These are phyloP conservation scores for Rhodeus uyekii DNA, from an alignment of 2,797 vertebrate genomes.

Conservation along the genomic window DNA sequence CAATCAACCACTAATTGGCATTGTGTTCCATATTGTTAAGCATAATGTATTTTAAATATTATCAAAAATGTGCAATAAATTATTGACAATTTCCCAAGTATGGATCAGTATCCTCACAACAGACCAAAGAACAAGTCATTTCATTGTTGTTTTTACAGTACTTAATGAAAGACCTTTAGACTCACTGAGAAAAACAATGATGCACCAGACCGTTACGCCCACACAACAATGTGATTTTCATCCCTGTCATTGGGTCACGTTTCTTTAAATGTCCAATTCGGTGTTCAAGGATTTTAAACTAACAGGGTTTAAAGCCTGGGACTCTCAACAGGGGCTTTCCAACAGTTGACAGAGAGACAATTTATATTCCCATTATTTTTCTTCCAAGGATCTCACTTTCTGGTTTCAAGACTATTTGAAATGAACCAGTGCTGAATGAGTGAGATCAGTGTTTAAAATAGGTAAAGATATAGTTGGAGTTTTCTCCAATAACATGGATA, in stretches of 20 bases:
- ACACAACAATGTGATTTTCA: constrained; percentile 16
- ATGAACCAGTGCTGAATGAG: constrained; percentile 16
- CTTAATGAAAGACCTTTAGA: background rate
- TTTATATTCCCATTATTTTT: constrained; percentile 43
- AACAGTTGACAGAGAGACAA: constrained; percentile 16
- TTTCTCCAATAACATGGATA: constrained; percentile 35
- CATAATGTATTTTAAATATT: background rate
- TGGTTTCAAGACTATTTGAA: constrained; percentile 6
- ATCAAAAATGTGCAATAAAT: background rate
- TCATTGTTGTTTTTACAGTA: background rate
- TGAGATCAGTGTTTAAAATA: constrained; percentile 29
- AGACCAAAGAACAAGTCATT: background rate
- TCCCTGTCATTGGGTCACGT: background rate
- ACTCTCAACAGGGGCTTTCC: constrained; percentile 36
- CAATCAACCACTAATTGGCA: background rate
- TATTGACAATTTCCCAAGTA: background rate
- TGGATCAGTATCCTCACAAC: background rate
- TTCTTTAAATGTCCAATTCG: background rate
- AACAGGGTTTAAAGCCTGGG: constrained; percentile 7
- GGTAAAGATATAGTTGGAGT: background rate
- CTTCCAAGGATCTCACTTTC: constrained; percentile 33
- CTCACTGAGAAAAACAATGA: background rate
- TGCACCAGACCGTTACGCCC: constrained; percentile 3
- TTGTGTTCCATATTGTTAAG: too few species aligned
- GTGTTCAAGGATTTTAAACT: constrained; percentile 8